phyloP scores from a whole-genome alignment of 2,888 invertebrate genomes.

The Danaus chrysippus region DNA sequence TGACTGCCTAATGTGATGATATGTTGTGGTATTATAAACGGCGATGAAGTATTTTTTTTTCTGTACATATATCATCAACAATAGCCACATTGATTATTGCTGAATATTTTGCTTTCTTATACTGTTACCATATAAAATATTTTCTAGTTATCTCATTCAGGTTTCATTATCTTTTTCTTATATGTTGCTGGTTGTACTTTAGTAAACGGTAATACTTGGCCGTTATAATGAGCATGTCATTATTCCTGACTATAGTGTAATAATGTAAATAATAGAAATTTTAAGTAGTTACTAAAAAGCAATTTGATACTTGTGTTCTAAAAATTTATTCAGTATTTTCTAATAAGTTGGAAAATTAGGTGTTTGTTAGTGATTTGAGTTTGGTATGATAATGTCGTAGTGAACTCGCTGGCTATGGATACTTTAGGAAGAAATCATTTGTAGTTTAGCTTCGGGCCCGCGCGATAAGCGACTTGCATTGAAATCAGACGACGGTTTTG shows the following conservation, averaged over 20 bases:
- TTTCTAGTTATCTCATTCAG: slow-evolving; percentile 25
- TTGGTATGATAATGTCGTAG: slow-evolving; percentile 63
- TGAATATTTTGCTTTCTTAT: not conserved
- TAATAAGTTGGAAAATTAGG: slow-evolving; percentile 57
- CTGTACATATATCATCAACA: slow-evolving; percentile 4
- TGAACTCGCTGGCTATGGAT: slow-evolving; percentile 47
- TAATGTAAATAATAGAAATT: slow-evolving; percentile 67
- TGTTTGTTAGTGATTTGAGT: slow-evolving; percentile 57
- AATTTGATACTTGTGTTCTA: slow-evolving; percentile 61
- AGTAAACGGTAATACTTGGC: slow-evolving; percentile 39
- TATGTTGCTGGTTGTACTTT: slow-evolving; percentile 23
- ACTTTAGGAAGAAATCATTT: slow-evolving; percentile 33
- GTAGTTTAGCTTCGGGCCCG: slow-evolving; percentile 31
- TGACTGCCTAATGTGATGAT: slow-evolving; percentile 42
- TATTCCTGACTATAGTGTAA: slow-evolving; percentile 62
- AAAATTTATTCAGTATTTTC: slow-evolving; percentile 71
- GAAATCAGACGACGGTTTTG: slow-evolving; percentile 30
- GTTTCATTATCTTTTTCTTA: not conserved
- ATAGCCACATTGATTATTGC: slow-evolving; percentile 2
- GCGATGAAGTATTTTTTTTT: not conserved
- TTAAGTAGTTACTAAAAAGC: slow-evolving; percentile 57
- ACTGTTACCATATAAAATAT: slow-evolving; percentile 24
- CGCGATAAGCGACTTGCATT: slow-evolving; percentile 24
- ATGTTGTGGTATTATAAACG: not conserved
- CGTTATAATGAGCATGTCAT: slow-evolving; percentile 71